A percentile compares a stretch with the other conserved stretches of the same genome.
These are phyloP conservation scores for Aspidiotus rigidus DNA, from an alignment of 2,888 invertebrate genomes.

Conservation along the genomic window DNA sequence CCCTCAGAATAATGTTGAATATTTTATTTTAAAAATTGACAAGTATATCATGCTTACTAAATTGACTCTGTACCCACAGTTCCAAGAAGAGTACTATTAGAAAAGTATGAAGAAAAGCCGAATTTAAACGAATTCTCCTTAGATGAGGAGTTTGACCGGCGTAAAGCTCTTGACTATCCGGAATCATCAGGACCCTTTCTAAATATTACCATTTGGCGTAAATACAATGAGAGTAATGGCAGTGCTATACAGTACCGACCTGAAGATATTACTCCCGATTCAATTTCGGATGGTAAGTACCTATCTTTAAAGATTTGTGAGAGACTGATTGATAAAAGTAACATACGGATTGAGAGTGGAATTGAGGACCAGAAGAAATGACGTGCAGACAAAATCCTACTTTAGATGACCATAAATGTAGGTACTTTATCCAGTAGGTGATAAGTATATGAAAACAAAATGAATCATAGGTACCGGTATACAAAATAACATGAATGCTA, in stretches of 20 bases:
- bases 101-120: conserved; percentile 67
- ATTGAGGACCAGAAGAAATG: too few relatives aligned
- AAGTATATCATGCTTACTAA: too few relatives aligned
- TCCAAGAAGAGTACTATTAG: conserved; percentile 71
- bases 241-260: conserved; percentile 20
- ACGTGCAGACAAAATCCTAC: too few relatives aligned
- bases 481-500: too few relatives aligned
- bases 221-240: conserved; percentile 21
- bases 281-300: conserved; percentile 14
- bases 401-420: too few relatives aligned
- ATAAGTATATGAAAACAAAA: too few relatives aligned
- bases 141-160: conserved; percentile 46
- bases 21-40: too few relatives aligned
- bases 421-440: too few relatives aligned
- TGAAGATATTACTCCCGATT: conserved; percentile 18
- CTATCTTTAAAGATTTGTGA: background rate
- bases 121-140: conserved; percentile 59
- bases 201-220: background rate
- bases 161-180: conserved; percentile 45
- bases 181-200: conserved; percentile 37
- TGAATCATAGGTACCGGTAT: too few relatives aligned
- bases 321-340: too few relatives aligned
- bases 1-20: too few relatives aligned
- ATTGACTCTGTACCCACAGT: conserved; percentile 48
- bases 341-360: too few relatives aligned